Base-by-base conservation (phyloP, 2,113 vertebrate genomes). In the Stegastes partitus region DNA sequence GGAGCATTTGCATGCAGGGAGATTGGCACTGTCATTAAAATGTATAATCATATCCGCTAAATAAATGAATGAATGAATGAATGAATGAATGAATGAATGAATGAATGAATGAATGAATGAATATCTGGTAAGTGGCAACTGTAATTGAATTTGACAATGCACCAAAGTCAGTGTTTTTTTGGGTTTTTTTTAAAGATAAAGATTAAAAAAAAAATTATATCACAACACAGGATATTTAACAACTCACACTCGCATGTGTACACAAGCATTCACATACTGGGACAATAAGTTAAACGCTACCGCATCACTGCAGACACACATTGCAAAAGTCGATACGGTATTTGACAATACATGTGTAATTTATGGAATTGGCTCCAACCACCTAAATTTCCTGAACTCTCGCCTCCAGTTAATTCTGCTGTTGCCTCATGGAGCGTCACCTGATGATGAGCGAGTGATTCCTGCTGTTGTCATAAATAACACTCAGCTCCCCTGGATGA, bases 381-480 rank as follows among this genome's bases (percentile, higher is more conserved):
- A 44, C 37, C 67, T 37, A 66, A 56, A 66, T 23, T 28, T n/a
- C 73, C 65, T n/a, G 1, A 76, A 76, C 37, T 67, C 37, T 59
- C 71, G 59, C 42, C 7, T 68, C 59, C 69, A 56, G 49, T 65
- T 72, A 72, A 81, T 89, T 65, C 53, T 68, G 55, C 74, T 31
- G 50, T 68, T 72, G 58, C 55, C 42, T 65, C 8, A 1, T 18
- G 65, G 69, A 73, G 53, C 67, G 71, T 58, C 61, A 54, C 44
- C 75, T 72, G 71, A 83, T 79, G 88, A 88, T 75, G 76, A 84
- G 63, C 37, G 16, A 79, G 68, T 51, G 68, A 80, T 63, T 83
- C 79, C 82, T 68, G 75, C 61, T 73, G 77, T 82, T 86, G 65
- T 86, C 78, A 79, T 91, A 90, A 92, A 92, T 89, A 88, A 89